Conservation (phyloP, 2,888 invertebrate species). For the Drosophila mulleri region DNA sequence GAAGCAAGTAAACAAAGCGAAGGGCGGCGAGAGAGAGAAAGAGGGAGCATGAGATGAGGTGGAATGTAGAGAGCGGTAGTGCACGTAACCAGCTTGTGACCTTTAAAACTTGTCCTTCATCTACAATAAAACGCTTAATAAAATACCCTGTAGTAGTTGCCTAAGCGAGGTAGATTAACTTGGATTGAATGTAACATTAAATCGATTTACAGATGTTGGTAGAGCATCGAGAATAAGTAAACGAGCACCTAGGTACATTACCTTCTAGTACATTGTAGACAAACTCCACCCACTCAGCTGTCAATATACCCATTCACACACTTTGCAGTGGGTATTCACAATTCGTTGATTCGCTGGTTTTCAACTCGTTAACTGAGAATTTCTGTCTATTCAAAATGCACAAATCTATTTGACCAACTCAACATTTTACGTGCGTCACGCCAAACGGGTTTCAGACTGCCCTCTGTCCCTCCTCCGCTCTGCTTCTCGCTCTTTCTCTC, state of each 20-base stretch:
- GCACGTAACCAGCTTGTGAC: neutral
- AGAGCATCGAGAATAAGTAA: neutral
- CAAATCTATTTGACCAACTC: conserved; percentile 18
- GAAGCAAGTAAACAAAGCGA: no score
- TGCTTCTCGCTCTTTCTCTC: neutral
- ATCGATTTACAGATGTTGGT: no score
- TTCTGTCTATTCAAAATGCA: conserved; percentile 22
- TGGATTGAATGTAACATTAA: neutral
- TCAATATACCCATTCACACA: neutral
- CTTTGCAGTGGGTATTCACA: neutral
- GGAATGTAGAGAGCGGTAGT: neutral
- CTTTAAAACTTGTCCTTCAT: neutral
- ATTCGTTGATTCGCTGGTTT: conserved; percentile 4
- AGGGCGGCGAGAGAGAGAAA: neutral
- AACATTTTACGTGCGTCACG: conserved; percentile 16
- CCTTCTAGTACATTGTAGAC: no score
- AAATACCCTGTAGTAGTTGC: neutral
- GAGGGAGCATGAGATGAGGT: no score
- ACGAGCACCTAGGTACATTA: no score
- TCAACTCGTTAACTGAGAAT: conserved; percentile 36
- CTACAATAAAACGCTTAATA: no score
- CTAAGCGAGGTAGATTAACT: neutral
- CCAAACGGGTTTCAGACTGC: conserved; percentile 34
- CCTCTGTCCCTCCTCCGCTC: no score
- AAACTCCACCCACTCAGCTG: neutral